A percentile compares a stretch with the other conserved stretches of the same genome.
phyloP scores from a whole-genome alignment of 2,888 invertebrate genomes.

The Rhynchonema sp. region DNA sequence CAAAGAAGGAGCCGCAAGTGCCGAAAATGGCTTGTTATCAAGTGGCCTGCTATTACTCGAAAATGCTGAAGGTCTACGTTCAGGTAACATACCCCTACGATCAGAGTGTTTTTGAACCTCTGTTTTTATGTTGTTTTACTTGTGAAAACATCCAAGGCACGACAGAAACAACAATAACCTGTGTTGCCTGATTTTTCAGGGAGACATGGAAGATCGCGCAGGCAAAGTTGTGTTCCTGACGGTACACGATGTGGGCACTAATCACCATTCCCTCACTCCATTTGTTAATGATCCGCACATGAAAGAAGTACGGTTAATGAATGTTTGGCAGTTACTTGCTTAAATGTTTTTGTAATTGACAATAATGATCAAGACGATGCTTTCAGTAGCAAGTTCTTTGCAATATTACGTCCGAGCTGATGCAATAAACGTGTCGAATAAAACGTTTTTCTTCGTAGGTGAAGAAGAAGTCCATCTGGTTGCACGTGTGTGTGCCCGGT shows the following conservation, averaged over 20 bases:
- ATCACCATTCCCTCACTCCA: conserved; percentile 40
- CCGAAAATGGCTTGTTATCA: background rate
- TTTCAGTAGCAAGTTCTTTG: too few relatives aligned
- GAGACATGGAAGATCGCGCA: conserved; percentile 55
- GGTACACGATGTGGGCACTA: conserved; percentile 57
- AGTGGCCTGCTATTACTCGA: background rate
- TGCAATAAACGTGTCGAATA: too few relatives aligned
- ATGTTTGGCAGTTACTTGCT: too few relatives aligned
- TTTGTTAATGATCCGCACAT: conserved; percentile 58
- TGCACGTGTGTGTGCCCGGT: conserved; percentile 60
- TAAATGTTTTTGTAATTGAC: too few relatives aligned
- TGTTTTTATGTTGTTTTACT: background rate
- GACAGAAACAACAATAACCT: too few relatives aligned
- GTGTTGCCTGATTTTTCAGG: too few relatives aligned
- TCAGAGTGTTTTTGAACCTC: background rate
- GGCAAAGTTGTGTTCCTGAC: conserved; percentile 61
- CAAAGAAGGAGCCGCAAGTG: background rate
- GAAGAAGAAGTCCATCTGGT: conserved; percentile 58
- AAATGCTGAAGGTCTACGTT: background rate
- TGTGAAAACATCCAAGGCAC: too few relatives aligned
- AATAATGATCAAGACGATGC: too few relatives aligned
- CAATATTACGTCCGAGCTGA: too few relatives aligned
- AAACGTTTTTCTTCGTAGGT: too few relatives aligned
- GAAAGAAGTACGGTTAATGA: conserved; percentile 59
- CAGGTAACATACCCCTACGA: background rate